Conservation (phyloP, 2,797 vertebrate genomes). For the Gambusia yucatana region DNA sequence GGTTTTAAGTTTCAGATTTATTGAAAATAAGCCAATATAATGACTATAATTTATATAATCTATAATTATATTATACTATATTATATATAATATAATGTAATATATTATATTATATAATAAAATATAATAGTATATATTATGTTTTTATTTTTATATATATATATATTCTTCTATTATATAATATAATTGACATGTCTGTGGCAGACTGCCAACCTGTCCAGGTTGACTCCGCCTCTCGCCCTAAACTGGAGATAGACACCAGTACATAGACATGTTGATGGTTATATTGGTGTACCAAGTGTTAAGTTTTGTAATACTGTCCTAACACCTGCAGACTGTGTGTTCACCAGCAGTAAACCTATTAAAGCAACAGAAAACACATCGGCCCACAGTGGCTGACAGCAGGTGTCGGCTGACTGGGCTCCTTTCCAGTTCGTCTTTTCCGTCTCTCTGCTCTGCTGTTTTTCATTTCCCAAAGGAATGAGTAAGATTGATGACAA, state of each 20-base stretch:
- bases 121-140: no score
- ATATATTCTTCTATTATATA: no score
- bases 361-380: constrained; percentile 65
- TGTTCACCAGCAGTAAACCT: background rate
- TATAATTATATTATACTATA: no score
- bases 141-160: no score
- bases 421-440: constrained; percentile 22
- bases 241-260: no score
- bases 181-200: background rate
- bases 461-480: constrained; percentile 33
- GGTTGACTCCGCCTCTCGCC: no score
- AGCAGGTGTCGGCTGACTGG: constrained; percentile 24
- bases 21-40: no score
- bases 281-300: background rate
- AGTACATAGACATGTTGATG: background rate
- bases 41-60: no score
- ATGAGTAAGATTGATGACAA: constrained; percentile 38
- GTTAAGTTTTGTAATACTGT: background rate
- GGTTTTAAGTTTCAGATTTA: no score
- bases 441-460: constrained; percentile 37
- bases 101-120: no score
- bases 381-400: constrained; percentile 69
- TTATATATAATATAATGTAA: no score
- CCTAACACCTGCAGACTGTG: background rate
- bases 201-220: no score